phyloP scores from a whole-genome alignment of 2,797 vertebrate genomes.

The Zenarchopterus dispar region DNA sequence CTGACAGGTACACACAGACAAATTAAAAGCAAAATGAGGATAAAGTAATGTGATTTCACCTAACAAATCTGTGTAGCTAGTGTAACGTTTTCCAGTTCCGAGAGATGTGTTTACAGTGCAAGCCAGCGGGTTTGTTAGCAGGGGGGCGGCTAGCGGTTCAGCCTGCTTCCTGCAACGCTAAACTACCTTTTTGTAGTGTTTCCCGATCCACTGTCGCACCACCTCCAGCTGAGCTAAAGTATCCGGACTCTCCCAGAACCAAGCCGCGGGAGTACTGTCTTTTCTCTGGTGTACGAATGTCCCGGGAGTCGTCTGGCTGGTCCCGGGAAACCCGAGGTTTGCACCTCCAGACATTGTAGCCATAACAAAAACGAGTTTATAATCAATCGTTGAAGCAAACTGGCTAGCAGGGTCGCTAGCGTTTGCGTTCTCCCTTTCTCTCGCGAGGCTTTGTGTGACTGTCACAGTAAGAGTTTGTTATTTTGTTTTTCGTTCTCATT shows the following conservation, averaged over 20 bases:
- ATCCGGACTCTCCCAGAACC: constrained; percentile 92
- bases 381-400: constrained; percentile 59
- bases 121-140: constrained; percentile 29
- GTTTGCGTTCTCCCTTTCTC: constrained; percentile 34
- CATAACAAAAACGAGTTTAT: constrained; percentile 56
- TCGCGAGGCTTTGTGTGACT: constrained; percentile 52
- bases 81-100: constrained; percentile 9
- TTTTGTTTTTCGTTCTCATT: neutral
- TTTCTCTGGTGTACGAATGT: constrained; percentile 81
- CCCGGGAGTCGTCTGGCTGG: constrained; percentile 52
- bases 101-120: constrained; percentile 67
- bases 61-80: neutral
- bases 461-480: constrained; percentile 4
- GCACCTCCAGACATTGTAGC: constrained; percentile 75
- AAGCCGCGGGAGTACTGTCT: constrained; percentile 88
- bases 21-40: neutral
- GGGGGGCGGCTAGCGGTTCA: constrained; percentile 56
- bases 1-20: constrained; percentile 66
- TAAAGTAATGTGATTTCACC: fast-evolving
- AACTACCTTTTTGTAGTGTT: constrained; percentile 95
- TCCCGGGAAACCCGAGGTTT: constrained; percentile 62
- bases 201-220: constrained; percentile 91
- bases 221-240: constrained; percentile 90
- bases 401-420: constrained; percentile 69
- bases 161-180: constrained; percentile 34